These are phyloP conservation scores for Seriola dumerili DNA, from an alignment of 2,113 vertebrate genomes.

Conservation along the genomic window DNA sequence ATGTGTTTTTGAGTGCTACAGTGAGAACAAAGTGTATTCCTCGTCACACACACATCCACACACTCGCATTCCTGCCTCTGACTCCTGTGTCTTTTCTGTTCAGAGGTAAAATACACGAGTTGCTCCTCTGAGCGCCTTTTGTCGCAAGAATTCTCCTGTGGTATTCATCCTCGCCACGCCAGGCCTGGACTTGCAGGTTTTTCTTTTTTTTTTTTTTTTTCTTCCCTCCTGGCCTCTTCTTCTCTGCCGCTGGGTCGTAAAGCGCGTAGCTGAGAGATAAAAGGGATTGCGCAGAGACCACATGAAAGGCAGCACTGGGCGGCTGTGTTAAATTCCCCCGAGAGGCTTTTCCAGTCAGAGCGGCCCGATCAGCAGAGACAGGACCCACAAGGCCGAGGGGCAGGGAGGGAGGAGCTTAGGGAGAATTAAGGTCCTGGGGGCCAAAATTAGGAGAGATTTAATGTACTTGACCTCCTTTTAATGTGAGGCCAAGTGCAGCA, in stretches of 20 bases:
- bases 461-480: constrained; percentile 54
- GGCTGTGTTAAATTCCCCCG: constrained; percentile 81
- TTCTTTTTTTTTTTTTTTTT: not conserved
- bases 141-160: constrained; percentile 78
- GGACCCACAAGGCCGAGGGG: constrained; percentile 76
- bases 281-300: constrained; percentile 79
- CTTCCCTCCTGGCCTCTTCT: constrained; percentile 53
- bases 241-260: constrained; percentile 73
- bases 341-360: constrained; percentile 81
- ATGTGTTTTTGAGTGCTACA: constrained; percentile 35
- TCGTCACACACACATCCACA: constrained; percentile 10
- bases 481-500: not conserved
- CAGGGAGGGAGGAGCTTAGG: constrained; percentile 69
- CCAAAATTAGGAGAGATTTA: constrained; percentile 62
- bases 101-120: constrained; percentile 49
- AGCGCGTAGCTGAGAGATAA: constrained; percentile 79
- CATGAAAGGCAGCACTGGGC: constrained; percentile 81
- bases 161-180: constrained; percentile 74
- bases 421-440: constrained; percentile 61
- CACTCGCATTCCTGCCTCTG: constrained; percentile 30
- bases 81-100: constrained; percentile 50
- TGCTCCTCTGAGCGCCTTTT: constrained; percentile 68
- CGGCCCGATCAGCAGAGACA: constrained; percentile 71
- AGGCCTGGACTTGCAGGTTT: constrained; percentile 79
- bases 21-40: constrained; percentile 30